Conservation (phyloP, 2,797 vertebrate species). For the Hemitrygon akajei region DNA sequence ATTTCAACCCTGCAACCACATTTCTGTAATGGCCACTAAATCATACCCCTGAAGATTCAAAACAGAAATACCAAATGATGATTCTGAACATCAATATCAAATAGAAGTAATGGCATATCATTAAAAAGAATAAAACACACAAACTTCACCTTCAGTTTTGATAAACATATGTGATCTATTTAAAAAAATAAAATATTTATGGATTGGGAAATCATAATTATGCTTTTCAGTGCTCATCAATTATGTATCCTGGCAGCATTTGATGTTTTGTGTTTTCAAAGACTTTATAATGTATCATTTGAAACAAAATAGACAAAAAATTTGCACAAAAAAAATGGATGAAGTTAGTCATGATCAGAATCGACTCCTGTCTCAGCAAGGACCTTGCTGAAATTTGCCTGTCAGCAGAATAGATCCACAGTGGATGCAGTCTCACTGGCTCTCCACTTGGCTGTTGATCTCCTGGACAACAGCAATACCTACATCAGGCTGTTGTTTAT, state of each 20-base stretch:
- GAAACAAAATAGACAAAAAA: not conserved
- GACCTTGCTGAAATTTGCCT: no score
- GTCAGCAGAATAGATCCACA: no score
- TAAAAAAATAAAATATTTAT: conserved; percentile 5
- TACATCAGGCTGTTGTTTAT: no score
- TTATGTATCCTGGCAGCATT: not conserved
- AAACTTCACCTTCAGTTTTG: not conserved
- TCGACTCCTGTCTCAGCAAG: no score
- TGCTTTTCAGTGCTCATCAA: not conserved
- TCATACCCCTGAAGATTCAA: not conserved
- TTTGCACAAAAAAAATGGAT: no score
- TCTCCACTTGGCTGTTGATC: no score
- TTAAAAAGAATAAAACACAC: conserved; percentile 9
- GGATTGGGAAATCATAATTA: not conserved
- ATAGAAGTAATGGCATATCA: conserved; percentile 17
- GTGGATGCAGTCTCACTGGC: no score
- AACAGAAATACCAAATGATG: not conserved
- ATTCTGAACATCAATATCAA: not conserved
- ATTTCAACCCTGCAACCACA: no score
- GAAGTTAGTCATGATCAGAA: no score
- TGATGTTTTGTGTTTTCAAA: not conserved
- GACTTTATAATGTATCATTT: not conserved
- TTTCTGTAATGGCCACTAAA: no score
- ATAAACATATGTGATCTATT: not conserved
- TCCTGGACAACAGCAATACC: no score